A percentile compares a stretch with the other conserved stretches of the same genome.
These are phyloP conservation scores for Manis pentadactyla DNA, from an alignment of 2,797 vertebrate genomes.

Conservation along the genomic window DNA sequence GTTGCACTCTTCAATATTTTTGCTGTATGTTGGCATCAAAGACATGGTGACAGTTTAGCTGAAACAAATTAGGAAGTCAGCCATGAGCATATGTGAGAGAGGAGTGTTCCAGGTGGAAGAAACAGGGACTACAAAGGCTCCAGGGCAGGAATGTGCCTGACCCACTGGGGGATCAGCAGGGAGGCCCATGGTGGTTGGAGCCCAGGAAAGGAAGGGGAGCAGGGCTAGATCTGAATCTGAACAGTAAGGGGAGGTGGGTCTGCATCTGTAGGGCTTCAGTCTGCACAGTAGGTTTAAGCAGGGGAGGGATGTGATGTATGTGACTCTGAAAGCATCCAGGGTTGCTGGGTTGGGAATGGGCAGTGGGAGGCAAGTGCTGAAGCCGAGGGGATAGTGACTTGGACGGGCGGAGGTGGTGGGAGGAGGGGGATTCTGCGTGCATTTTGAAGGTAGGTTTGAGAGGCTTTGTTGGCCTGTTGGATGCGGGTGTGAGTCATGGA, in stretches of 20 bases:
- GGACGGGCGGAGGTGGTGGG: neutral
- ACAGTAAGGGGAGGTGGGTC: neutral
- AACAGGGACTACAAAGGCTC: neutral
- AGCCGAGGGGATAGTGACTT: neutral
- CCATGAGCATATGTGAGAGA: neutral
- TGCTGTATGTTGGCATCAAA: neutral
- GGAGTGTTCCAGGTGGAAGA: neutral
- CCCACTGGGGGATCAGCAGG: neutral
- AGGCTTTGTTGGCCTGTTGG: neutral
- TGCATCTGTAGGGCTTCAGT: neutral
- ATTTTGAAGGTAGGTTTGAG: slow-evolving; percentile 8
- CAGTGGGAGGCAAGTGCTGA: neutral
- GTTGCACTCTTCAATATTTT: neutral
- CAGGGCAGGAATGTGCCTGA: neutral
- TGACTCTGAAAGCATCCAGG: neutral
- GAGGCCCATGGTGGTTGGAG: neutral
- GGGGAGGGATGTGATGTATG: neutral
- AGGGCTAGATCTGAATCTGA: neutral
- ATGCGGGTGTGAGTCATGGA: neutral
- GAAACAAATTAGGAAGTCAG: neutral
- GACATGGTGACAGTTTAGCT: neutral
- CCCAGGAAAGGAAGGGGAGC: neutral
- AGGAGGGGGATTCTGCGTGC: neutral
- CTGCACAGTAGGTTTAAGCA: neutral
- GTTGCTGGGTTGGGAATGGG: slow-evolving; percentile 69